Conservation (phyloP, 2,797 vertebrate genomes). For the Xiphophorus birchmanni region DNA sequence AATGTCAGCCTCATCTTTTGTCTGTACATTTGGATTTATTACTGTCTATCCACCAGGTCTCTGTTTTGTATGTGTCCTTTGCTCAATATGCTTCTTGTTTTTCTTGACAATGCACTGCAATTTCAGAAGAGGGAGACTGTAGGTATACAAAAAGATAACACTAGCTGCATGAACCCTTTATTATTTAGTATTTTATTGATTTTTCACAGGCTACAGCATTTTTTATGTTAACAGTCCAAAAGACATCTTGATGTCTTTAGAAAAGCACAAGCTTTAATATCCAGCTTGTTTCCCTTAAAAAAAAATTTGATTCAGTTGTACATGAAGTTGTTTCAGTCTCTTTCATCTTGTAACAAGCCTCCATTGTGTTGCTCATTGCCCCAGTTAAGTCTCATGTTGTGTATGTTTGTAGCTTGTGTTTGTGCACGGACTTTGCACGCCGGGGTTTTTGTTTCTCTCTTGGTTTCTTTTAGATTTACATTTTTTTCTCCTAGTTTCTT, state of each 20-base stretch:
- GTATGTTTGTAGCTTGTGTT: slow-evolving; percentile 52
- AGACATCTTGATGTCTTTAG: neutral
- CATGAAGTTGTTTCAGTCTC: slow-evolving; percentile 33
- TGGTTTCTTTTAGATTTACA: slow-evolving; percentile 17
- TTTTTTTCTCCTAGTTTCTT: slow-evolving; percentile 3
- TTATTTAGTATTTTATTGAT: slow-evolving; percentile 25
- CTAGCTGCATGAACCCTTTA: slow-evolving; percentile 69
- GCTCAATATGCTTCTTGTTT: slow-evolving; percentile 83
- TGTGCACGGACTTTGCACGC: slow-evolving; percentile 72
- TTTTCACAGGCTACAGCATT: slow-evolving; percentile 29
- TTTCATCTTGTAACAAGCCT: slow-evolving; percentile 35
- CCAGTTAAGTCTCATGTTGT: slow-evolving; percentile 57
- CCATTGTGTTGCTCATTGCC: slow-evolving; percentile 51
- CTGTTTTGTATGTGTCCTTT: slow-evolving; percentile 68
- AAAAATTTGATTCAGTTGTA: slow-evolving; percentile 1
- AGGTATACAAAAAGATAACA: slow-evolving; percentile 71
- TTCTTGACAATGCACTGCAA: slow-evolving; percentile 82
- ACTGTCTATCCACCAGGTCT: slow-evolving; percentile 71
- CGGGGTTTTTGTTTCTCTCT: slow-evolving; percentile 42
- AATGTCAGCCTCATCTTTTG: slow-evolving; percentile 53
- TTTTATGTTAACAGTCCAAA: slow-evolving; percentile 22
- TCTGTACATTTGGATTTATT: slow-evolving; percentile 61
- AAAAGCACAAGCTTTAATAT: slow-evolving; percentile 7
- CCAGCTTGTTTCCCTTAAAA: slow-evolving; percentile 21
- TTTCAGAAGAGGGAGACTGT: slow-evolving; percentile 80